A percentile compares a stretch with the other conserved stretches of the same genome.
Evolutionary conservation across 2,797 vertebrate species (phyloP).

Genomic region (Sebastes matsubarae): DNA sequence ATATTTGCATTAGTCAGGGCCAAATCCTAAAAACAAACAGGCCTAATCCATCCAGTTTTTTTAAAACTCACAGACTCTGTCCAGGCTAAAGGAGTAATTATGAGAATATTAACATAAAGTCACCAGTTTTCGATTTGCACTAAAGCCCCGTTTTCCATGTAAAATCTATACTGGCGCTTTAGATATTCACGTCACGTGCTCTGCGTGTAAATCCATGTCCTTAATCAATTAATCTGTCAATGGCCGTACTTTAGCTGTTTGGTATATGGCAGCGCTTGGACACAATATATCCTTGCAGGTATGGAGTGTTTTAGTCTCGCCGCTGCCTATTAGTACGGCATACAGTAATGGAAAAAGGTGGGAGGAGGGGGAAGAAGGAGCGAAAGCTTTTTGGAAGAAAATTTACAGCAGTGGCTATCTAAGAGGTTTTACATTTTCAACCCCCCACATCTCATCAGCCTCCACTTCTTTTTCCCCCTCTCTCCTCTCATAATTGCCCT

Average conservation of each 20-base stretch:
- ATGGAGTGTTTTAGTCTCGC: slow-evolving; percentile 26
- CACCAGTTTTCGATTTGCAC: slow-evolving; percentile 13
- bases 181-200: slow-evolving; percentile 42
- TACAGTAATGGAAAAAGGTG: slow-evolving; percentile 25
- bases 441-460: slow-evolving; percentile 10
- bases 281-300: slow-evolving; percentile 40
- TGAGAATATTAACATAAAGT: slow-evolving; percentile 33
- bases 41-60: slow-evolving; percentile 12
- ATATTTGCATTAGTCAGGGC: slow-evolving; percentile 3
- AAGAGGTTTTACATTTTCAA: slow-evolving; percentile 28
- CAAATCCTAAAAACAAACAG: slow-evolving; percentile 37
- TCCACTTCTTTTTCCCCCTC: not conserved
- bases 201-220: slow-evolving; percentile 22
- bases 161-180: not conserved
- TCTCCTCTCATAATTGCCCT: slow-evolving; percentile 62
- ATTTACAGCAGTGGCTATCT: slow-evolving; percentile 15
- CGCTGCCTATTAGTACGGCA: slow-evolving; percentile 9
- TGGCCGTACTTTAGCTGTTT: slow-evolving; percentile 20
- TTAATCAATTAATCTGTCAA: slow-evolving; percentile 51
- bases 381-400: slow-evolving; percentile 19
- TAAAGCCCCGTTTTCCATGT: slow-evolving; percentile 1
- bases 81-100: slow-evolving; percentile 5
- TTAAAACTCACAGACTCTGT: not conserved
- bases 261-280: not conserved
- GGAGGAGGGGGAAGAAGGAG: slow-evolving; percentile 27